A percentile compares a stretch with the other conserved stretches of the same genome.
Conservation (phyloP, 2,113 vertebrate species). For the Scolopax mira region DNA sequence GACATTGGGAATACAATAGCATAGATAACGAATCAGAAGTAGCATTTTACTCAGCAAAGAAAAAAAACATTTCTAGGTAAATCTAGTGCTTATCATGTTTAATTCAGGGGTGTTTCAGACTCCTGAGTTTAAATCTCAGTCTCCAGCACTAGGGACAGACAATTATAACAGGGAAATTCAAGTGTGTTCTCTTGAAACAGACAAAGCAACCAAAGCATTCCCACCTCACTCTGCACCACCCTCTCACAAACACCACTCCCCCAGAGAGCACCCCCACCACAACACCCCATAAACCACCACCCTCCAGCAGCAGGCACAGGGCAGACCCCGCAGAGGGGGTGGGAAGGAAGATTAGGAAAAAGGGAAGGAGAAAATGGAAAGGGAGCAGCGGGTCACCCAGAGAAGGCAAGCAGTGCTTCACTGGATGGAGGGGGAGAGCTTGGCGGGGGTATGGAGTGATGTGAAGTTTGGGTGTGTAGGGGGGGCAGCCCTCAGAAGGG, state of each 20-base stretch:
- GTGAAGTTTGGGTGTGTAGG: accelerated
- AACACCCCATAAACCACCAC: background rate
- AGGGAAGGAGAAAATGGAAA: background rate
- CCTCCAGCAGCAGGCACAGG: background rate
- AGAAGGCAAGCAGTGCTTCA: background rate
- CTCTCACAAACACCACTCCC: background rate
- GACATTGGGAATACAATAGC: accelerated
- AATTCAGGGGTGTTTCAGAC: background rate
- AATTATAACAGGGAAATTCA: background rate
- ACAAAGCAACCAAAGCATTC: background rate
- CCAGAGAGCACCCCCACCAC: background rate
- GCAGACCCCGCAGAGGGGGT: background rate
- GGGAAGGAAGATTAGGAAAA: background rate
- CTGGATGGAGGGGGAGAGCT: no score
- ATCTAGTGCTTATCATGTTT: accelerated
- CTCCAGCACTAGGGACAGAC: background rate
- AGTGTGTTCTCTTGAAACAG: accelerated
- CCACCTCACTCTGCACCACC: background rate
- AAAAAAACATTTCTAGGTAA: background rate
- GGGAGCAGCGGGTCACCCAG: background rate
- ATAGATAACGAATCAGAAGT: background rate
- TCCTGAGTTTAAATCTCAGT: background rate
- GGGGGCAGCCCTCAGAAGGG: background rate
- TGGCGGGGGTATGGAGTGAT: accelerated
- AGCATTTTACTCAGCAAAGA: background rate